Base-by-base conservation (phyloP, 2,888 invertebrate genomes). In the Drosophila colorata region DNA sequence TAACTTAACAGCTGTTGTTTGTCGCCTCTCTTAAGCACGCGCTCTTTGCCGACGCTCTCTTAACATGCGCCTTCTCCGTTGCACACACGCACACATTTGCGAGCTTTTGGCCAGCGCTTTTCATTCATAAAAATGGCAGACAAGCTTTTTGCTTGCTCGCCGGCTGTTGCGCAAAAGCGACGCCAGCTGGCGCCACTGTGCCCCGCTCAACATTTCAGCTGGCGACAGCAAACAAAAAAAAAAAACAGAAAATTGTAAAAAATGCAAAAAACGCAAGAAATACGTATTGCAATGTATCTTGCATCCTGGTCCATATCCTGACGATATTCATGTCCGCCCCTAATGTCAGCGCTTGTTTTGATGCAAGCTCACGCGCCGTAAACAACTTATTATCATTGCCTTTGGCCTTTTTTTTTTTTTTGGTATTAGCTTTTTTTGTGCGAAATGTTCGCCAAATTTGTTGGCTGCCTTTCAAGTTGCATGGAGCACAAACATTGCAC, bases 301-400 rank as follows among this genome's bases (percentile, higher is more conserved):
- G 66, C 57, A 55, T 61, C 61, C 61, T 59, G 67, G 51, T 49
- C 43, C 49, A 49, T 59, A 63, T 71, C 44, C 74, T 63, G 60
- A 52, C 60, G 60, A 56, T 75, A 58, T 83, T 76, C 84, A 84
- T 86, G 86, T 86, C 86, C 86, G 89, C 86, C 89, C 89, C 83
- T 86, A 86, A 86, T 89, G 86, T 88, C 86, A 86, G 83, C 83
- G 78, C 87, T 86, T 89, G 89, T 89, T 84, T 84, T 84, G 83
- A 84, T 84, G 88, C 83, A 84, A 88, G 65, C 88, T 88, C 89
- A 88, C 89, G 88, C 88, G 80, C 76, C 82, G 87, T 82, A 87
- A 89, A 88, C 89, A 87, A 89, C 87, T 89, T 89, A 89, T 89
- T 87, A 87, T 89, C 86, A 82, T 82, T 82, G 87, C 83, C 71